Percentiles rank a stretch among this genome's conserved stretches.
Conservation (phyloP, 2,113 vertebrate genomes). For the Stercorarius parasiticus region DNA sequence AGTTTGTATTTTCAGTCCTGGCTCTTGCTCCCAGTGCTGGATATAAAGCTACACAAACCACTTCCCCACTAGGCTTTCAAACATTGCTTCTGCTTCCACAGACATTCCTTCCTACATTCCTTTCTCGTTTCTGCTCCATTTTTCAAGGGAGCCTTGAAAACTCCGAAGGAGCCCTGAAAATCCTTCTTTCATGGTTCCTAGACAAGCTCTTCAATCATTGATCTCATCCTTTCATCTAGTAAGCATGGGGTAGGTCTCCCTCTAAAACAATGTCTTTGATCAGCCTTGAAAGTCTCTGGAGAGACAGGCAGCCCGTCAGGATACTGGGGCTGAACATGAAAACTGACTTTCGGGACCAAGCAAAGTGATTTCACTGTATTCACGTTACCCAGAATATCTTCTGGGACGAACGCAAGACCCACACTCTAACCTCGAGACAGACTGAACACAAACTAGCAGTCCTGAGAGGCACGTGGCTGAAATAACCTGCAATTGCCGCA, state of each 20-base stretch:
- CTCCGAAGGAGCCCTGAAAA: neutral
- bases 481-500: neutral
- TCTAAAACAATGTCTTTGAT: conserved; percentile 34
- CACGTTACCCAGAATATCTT: neutral
- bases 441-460: neutral
- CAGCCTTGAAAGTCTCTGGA: neutral
- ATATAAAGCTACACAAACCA: neutral
- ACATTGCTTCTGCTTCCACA: neutral
- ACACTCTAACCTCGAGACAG: neutral
- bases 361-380: neutral
- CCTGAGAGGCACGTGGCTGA: neutral
- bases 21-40: neutral
- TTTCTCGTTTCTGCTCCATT: neutral
- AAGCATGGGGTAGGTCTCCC: neutral
- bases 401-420: neutral
- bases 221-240: conserved; percentile 22
- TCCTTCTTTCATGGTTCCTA: neutral
- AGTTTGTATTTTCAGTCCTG: neutral
- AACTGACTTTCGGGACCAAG: neutral
- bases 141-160: conserved; percentile 7
- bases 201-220: neutral
- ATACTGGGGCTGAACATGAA: neutral
- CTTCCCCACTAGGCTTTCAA: neutral
- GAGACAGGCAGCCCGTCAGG: neutral
- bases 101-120: neutral